Evolutionary conservation across 2,113 vertebrate species (phyloP).

Genomic region (Pavo muticus): DNA sequence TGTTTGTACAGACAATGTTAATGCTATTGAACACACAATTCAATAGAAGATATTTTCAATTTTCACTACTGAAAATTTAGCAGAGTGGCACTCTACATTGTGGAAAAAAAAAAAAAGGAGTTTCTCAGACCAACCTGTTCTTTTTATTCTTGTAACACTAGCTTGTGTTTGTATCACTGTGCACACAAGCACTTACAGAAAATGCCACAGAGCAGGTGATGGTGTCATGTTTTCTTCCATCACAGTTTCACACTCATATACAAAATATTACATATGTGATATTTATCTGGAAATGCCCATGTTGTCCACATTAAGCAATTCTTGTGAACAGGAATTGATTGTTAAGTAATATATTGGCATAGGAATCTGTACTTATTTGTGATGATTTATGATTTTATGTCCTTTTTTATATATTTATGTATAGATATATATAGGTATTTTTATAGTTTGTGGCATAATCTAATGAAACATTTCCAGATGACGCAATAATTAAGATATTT

Average conservation of each 20-base stretch:
- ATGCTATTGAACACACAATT: background rate
- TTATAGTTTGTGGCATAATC: background rate
- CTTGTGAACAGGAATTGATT: background rate
- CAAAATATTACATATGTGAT: background rate
- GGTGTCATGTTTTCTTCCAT: too few species aligned
- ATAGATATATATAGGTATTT: background rate
- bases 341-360: background rate
- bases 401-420: background rate
- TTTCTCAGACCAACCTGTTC: background rate
- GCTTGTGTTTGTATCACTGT: background rate
- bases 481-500: background rate
- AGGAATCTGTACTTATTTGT: background rate
- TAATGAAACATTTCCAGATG: background rate
- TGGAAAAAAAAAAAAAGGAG: background rate
- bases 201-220: background rate
- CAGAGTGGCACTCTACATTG: background rate
- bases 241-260: background rate
- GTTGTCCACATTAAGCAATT: rapidly evolving
- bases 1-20: background rate
- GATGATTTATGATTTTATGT: background rate
- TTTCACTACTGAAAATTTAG: background rate
- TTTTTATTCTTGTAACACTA: background rate
- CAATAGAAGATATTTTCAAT: background rate
- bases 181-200: background rate
- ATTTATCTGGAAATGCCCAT: background rate